A percentile compares a stretch with the other conserved stretches of the same genome.
Conservation (phyloP, 2,888 invertebrate species). For the Dermolepida albohirtum region DNA sequence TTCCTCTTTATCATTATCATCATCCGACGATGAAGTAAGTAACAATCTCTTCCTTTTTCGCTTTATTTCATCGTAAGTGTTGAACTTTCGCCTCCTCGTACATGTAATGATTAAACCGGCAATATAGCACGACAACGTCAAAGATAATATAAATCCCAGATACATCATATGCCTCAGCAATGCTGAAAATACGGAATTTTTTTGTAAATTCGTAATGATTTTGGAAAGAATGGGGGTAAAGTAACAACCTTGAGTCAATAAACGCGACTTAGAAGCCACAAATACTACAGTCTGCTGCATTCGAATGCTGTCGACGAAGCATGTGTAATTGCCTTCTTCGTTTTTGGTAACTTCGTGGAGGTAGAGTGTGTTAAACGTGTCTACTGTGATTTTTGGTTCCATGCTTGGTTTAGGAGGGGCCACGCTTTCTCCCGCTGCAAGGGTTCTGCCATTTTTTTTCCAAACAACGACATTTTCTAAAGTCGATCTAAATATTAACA, state of each 20-base stretch:
- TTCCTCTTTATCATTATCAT: conserved; percentile 23
- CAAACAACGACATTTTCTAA: conserved; percentile 68
- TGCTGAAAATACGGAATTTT: conserved; percentile 59
- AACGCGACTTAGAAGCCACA: conserved; percentile 67
- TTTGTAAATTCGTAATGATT: not conserved
- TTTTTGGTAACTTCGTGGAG: conserved; percentile 70
- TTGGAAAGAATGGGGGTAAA: not conserved
- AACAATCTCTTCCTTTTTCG: conserved; percentile 40
- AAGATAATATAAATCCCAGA: conserved; percentile 69
- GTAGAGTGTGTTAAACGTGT: conserved; percentile 70
- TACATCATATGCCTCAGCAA: conserved; percentile 71
- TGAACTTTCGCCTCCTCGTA: conserved; percentile 64
- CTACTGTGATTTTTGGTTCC: conserved; percentile 67
- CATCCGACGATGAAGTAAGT: conserved; percentile 23
- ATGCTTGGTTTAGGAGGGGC: conserved; percentile 55
- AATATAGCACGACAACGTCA: conserved; percentile 71
- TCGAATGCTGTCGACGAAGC: conserved; percentile 72
- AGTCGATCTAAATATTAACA: conserved; percentile 60
- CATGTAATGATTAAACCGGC: conserved; percentile 70
- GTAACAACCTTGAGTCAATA: conserved; percentile 67
- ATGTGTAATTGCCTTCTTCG: conserved; percentile 79
- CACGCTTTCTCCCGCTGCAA: conserved; percentile 64
- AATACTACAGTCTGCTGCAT: conserved; percentile 68
- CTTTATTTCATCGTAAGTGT: conserved; percentile 57
- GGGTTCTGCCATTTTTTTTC: conserved; percentile 67